phyloP scores from a whole-genome alignment of 2,888 invertebrate genomes.

The Plebejus anna region DNA sequence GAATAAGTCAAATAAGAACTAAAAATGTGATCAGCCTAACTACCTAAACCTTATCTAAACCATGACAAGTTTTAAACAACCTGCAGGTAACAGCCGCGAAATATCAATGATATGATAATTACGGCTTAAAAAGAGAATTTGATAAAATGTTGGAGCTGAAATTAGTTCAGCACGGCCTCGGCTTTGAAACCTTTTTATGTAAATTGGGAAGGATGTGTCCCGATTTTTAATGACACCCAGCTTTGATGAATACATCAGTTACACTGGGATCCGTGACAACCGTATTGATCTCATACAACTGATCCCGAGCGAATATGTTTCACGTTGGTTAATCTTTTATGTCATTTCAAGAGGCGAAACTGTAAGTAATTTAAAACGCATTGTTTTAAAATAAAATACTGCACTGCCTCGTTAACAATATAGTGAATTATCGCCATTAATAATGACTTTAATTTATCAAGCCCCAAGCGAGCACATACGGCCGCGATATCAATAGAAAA shows the following conservation, averaged over 20 bases:
- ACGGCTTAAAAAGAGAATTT: conserved; percentile 11
- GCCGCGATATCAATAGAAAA: too few relatives aligned
- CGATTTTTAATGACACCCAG: conserved; percentile 71
- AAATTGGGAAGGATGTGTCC: conserved; percentile 73
- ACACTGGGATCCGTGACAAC: conserved; percentile 1
- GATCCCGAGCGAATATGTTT: not conserved
- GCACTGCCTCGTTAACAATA: not conserved
- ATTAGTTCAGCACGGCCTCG: conserved; percentile 34
- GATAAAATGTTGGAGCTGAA: conserved; percentile 18
- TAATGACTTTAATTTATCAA: too few relatives aligned
- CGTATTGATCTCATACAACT: conserved; percentile 16
- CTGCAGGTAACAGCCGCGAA: not conserved
- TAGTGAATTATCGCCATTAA: too few relatives aligned
- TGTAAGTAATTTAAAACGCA: not conserved
- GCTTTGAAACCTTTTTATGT: conserved; percentile 69
- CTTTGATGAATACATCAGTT: conserved; percentile 59
- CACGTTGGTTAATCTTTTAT: not conserved
- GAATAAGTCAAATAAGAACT: too few relatives aligned
- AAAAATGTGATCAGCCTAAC: too few relatives aligned
- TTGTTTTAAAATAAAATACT: too few relatives aligned
- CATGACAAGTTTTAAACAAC: not conserved
- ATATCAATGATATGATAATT: conserved; percentile 2
- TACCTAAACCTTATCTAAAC: too few relatives aligned
- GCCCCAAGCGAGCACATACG: too few relatives aligned
- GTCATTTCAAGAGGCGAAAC: not conserved